Percentiles rank a stretch among this genome's conserved stretches.
Evolutionary conservation across 2,888 invertebrate genomes (phyloP).

Genomic region (Pollenia griseotomentosa): DNA sequence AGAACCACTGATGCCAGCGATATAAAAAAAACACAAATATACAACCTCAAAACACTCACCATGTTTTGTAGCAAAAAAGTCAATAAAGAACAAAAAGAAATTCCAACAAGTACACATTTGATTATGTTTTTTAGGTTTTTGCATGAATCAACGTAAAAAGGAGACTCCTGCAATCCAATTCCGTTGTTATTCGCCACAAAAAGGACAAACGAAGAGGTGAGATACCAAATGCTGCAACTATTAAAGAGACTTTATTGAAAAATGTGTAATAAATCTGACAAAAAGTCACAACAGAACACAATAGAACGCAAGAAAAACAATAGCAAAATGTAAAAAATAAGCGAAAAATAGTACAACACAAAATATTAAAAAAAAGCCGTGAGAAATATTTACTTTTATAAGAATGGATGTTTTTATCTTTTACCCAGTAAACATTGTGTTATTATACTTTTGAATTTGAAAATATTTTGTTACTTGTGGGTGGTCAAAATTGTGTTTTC

Average conservation of each 20-base stretch:
- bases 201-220: conserved; percentile 19
- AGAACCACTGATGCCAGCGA: too few relatives aligned
- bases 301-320: conserved; percentile 26
- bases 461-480: too few relatives aligned
- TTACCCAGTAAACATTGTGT: too few relatives aligned
- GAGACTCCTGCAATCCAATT: neutral
- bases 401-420: too few relatives aligned
- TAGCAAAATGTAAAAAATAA: neutral
- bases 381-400: too few relatives aligned
- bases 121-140: neutral
- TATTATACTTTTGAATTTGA: too few relatives aligned
- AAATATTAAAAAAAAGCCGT: too few relatives aligned
- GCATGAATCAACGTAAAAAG: neutral
- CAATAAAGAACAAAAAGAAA: neutral
- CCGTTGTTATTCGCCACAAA: neutral
- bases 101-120: neutral
- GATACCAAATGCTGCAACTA: conserved; percentile 56
- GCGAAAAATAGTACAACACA: neutral
- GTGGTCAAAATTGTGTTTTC: too few relatives aligned
- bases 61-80: neutral
- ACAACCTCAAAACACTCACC: neutral
- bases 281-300: neutral
- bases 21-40: neutral
- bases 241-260: conserved; percentile 55
- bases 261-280: conserved; percentile 50